Evolutionary conservation across 2,113 vertebrate species (phyloP).

Genomic region (Delphinus delphis): DNA sequence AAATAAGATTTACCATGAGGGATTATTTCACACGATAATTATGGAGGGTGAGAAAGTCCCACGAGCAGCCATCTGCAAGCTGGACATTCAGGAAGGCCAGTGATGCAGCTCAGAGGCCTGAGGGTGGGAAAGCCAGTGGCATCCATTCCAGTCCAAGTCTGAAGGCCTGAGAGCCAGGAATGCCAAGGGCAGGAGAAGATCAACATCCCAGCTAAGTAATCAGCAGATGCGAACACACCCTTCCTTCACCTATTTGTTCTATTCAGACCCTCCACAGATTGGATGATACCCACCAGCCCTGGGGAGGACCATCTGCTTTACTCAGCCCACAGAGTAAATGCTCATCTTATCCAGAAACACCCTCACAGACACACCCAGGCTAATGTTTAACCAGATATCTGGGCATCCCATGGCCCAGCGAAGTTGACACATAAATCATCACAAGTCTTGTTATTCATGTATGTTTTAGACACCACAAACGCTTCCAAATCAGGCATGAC

Average conservation of each 20-base stretch:
- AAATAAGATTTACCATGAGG: not conserved
- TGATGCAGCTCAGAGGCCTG: not conserved
- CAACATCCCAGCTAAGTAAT: not conserved
- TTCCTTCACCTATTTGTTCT: not conserved
- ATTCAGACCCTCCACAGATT: rapidly evolving
- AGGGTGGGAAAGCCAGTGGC: not conserved
- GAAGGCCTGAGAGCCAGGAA: not conserved
- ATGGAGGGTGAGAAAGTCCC: not conserved
- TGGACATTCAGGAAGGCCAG: too few relatives aligned
- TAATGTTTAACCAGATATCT: not conserved
- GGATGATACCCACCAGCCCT: rapidly evolving
- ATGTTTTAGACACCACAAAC: not conserved
- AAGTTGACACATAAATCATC: not conserved
- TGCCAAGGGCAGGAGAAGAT: rapidly evolving
- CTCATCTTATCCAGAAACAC: not conserved
- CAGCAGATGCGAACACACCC: not conserved
- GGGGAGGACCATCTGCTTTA: not conserved
- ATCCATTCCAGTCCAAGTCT: not conserved
- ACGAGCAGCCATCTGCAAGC: rapidly evolving
- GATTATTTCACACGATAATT: not conserved
- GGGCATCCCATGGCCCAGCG: not conserved
- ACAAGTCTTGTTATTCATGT: not conserved
- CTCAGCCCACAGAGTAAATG: not conserved
- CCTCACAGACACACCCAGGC: not conserved
- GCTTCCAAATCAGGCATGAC: not conserved